Base-by-base conservation (phyloP, 30 jellyfish, hydroid and myxozoan species). In the Aurelia sp. region DNA sequence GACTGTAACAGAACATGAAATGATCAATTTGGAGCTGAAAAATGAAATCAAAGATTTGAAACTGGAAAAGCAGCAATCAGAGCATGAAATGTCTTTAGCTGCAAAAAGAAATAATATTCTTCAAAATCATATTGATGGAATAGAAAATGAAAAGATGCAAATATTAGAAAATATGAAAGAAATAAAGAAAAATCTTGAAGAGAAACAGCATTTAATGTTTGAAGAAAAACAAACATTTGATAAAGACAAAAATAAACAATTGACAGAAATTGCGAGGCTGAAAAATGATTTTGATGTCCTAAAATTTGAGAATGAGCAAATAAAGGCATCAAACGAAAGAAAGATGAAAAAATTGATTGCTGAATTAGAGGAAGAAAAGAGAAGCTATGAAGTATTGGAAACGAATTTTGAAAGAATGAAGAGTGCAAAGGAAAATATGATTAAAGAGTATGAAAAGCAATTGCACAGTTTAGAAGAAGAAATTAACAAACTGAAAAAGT, bases 381-480 rank as follows among this genome's bases (percentile, higher is more conserved):
- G 72, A 13, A 57, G 35, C 13, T 31, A 71, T 20, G 91, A 81
- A 48, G 69, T 31, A 69, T 47, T 81, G 76, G 73, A 65, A 61
- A 59, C 5, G 68, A 69, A 81, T 50, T 69, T 81, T 81, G 91
- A 69, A 59, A 69, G 91, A 35, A 57, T 81, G 76, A 81, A 67
- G n/a, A 81, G 38, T 16, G 91, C 84, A 31, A 67, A 67, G 52
- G 84, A 81, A 19, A 55, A 70, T 38, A 67, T 81, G 65, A 21
- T 67, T 69, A n/a, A 20, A 15, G 77, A 81, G 38, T 67, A 22
- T 19, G 84, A 81, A 21, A 59, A 55, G 50, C 91, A 81, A 59
- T 27, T 30, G 33, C 11, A 67, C 30, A 52, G 61, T 22, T 62
- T 67, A 30, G 69, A 16, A 16, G 84, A 66, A 11, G 84, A 81